Base-by-base conservation (phyloP, 2,888 invertebrate species). In the Gari tellinella region DNA sequence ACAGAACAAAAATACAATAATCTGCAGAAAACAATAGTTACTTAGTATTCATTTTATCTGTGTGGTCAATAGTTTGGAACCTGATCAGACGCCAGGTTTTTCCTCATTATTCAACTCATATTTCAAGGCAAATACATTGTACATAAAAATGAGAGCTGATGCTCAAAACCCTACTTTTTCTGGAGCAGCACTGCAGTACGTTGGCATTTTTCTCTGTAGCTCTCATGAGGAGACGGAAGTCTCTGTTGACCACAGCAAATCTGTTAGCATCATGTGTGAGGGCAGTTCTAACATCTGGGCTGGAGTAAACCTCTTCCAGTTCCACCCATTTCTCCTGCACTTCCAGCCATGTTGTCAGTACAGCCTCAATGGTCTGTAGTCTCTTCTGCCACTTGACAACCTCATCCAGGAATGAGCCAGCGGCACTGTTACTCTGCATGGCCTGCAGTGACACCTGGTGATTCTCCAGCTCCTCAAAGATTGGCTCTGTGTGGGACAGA, bases 141-240 rank as follows among this genome's bases (percentile, higher is more conserved):
- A n/a, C n/a, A n/a, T n/a, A n/a, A n/a, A n/a, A n/a, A n/a, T 31
- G 4, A 31, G 31, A 31, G 10, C 10, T 31, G 10, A 31, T 31
- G 31, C 31, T 4, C 5, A 4, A 4, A 31, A 7, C 31, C 86
- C 84, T 84, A 92, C 92, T 90, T 86, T 91, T 91, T 52, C 91
- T 83, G 15, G 88, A 88, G 78, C 92, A 92, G 73, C 91, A 92
- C 73, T 92, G 91, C 19, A 92, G 81, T 8, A 92, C 90, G 80
- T 92, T 92, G 14, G 91, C 89, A 70, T 91, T 91, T 78, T 89
- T 90, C 83, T 91, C 90, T 31, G 91, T 91, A 15, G 91, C 91
- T 61, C 88, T 84, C 92, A 92, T 92, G 41, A 92, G 82, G 0
- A 88, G 81, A 26, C 87, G 73, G 81, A 91, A 91, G 70, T 92